Conservation (phyloP, 2,888 invertebrate species). For the Lithophane ornitopus region DNA sequence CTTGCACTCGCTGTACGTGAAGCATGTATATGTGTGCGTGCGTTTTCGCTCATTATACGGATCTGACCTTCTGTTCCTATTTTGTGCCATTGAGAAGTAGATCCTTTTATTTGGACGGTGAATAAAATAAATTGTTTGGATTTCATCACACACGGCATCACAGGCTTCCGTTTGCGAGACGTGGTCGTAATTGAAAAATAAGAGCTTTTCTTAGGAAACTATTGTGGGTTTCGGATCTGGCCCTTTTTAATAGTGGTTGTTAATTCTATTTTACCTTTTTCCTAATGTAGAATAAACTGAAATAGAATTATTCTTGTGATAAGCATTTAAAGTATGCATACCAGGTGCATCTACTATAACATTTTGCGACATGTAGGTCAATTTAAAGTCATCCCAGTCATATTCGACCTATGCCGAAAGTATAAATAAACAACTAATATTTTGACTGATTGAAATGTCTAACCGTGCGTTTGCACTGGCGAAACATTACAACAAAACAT, state of each 20-base stretch:
- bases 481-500: no score
- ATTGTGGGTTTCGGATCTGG: slow-evolving; percentile 10
- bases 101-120: slow-evolving; percentile 75
- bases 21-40: background rate
- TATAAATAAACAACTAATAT: background rate
- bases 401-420: background rate
- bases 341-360: no score
- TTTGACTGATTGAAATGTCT: background rate
- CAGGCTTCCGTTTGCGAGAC: slow-evolving; percentile 64
- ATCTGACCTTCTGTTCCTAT: slow-evolving; percentile 7
- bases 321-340: background rate
- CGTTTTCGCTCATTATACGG: background rate
- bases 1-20: background rate
- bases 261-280: background rate
- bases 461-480: no score
- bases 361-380: background rate
- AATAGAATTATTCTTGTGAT: no score
- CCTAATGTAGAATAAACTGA: background rate
- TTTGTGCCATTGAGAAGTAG: slow-evolving; percentile 63
- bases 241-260: slow-evolving; percentile 16
- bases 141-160: slow-evolving; percentile 74
- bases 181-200: slow-evolving; percentile 76
- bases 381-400: background rate
- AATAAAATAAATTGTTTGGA: slow-evolving; percentile 80
- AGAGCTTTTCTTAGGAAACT: slow-evolving; percentile 64